Conservation (phyloP, 2,797 vertebrate genomes). For the Pantherophis vulpinus region DNA sequence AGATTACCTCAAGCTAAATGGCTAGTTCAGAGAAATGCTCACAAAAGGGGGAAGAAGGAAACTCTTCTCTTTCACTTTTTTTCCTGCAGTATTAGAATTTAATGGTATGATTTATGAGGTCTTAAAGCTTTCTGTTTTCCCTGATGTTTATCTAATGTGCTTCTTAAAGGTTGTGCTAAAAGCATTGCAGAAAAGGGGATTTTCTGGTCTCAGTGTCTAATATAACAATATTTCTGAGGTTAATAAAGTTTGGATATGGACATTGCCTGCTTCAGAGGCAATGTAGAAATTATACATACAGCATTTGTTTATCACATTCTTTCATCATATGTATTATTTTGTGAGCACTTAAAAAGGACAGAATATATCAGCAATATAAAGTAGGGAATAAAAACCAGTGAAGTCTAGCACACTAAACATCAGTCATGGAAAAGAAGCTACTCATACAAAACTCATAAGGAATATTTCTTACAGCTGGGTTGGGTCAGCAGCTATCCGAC, state of each 20-base stretch:
- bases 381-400: neutral
- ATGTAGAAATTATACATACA: too few relatives aligned
- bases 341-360: neutral
- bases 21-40: neutral
- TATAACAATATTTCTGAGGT: neutral
- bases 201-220: neutral
- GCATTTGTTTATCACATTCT: neutral
- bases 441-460: too few relatives aligned
- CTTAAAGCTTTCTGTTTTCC: slow-evolving; percentile 19
- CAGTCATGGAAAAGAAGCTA: neutral
- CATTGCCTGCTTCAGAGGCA: neutral
- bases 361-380: neutral
- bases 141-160: neutral
- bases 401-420: neutral
- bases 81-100: neutral
- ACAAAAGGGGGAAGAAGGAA: neutral
- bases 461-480: neutral
- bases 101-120: neutral
- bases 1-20: neutral
- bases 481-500: neutral
- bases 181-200: neutral
- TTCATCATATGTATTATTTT: neutral
- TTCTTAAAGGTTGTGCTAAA: neutral
- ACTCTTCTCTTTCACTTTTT: neutral
- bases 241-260: neutral